Conservation (phyloP, 1,140 invertebrate species). For the Anagrus nilaparvatae region DNA sequence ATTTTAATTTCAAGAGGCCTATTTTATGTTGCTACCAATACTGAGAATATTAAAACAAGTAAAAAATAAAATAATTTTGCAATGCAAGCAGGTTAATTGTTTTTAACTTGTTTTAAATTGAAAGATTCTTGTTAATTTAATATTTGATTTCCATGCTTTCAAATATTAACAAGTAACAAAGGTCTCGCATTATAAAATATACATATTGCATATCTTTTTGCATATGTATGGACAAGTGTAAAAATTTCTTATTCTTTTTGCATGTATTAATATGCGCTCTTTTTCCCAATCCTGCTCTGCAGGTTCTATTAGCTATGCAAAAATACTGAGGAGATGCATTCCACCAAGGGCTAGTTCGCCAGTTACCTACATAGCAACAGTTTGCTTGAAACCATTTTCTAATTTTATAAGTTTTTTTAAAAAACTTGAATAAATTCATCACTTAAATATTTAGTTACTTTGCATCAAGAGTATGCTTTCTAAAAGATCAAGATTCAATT, state of each 20-base stretch:
- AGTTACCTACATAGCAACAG: conserved; percentile 40
- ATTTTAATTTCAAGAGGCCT: no score
- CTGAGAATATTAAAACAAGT: no score
- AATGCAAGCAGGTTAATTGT: background rate
- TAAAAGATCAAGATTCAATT: conserved; percentile 8
- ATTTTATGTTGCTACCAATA: no score
- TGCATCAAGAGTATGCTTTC: conserved; percentile 8
- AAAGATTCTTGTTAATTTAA: conserved; percentile 8
- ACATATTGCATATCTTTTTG: conserved; percentile 23
- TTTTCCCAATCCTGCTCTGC: conserved; percentile 38
- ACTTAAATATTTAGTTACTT: conserved; percentile 16
- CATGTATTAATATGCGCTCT: conserved; percentile 42
- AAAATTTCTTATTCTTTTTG: conserved; percentile 27
- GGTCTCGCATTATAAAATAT: no score
- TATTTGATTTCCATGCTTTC: conserved; percentile 8
- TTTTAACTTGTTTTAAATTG: background rate
- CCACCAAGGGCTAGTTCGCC: conserved; percentile 41
- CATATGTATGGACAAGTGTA: conserved; percentile 20
- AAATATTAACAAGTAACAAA: background rate
- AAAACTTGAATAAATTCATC: conserved; percentile 33
- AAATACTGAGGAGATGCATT: conserved; percentile 43
- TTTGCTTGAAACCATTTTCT: no score
- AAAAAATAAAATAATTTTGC: no score
- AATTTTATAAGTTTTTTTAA: no score
- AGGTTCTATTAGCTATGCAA: conserved; percentile 45